Evolutionary conservation across 2,888 invertebrate species (phyloP), one percentile per base, ranked within the genome.

Genomic region (Coleophora flavipennella): DNA sequence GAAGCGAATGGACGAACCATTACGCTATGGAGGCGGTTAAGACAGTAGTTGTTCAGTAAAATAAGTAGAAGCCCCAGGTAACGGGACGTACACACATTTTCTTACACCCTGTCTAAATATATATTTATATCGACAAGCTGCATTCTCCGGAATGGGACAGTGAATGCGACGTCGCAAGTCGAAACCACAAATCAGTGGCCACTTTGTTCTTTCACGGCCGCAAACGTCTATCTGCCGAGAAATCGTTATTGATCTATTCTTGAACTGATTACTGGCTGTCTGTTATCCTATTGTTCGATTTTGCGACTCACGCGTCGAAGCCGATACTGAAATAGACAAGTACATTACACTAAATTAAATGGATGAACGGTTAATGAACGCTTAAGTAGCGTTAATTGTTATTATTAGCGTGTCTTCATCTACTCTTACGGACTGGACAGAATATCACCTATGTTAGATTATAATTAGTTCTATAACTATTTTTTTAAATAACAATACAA

Each of bases 111-210:
- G n/a, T n/a, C n/a, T n/a, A n/a, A n/a, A n/a, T n/a, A n/a, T n/a
- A n/a, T n/a, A n/a, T n/a, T n/a, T n/a, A n/a, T n/a, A n/a, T n/a
- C n/a, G n/a, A n/a, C n/a, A n/a, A 20, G 20, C 20, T 20, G 20
- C 20, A 6, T 20, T 20, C 20, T 20, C 3, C 20, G 66, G 71
- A 73, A 75, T 70, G 69, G 67, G 67, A 65, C 62, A 60, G 58
- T 65, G 65, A 65, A 67, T 63, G 62, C 65, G 62, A 60, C 46
- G 54, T 48, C 57, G 50, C 64, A 57, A 63, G 55, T 48, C 57
- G 50, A 64, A 57, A 63, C 67, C 70, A 80, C 80, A 80, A 81
- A 81, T 81, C 83, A 80, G 73, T 59, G 61, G 60, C 63, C 70
- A 74, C 75, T 81, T 80, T 78, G 72, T 70, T 73, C 70, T 71